Conservation (phyloP, 2,888 invertebrate species). For the Pristionchus japonicus region DNA sequence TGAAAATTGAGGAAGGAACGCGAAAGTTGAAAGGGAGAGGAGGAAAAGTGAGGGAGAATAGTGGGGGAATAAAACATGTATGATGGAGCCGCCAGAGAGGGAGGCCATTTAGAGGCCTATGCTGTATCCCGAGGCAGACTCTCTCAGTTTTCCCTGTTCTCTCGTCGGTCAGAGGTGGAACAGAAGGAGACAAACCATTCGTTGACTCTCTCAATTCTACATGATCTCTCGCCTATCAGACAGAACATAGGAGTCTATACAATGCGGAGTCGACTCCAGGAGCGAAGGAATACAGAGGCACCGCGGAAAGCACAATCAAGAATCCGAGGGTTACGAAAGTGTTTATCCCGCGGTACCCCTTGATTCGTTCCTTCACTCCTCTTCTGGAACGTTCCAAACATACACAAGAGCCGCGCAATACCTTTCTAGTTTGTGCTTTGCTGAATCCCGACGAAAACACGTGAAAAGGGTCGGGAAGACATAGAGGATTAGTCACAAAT, state of each 20-base stretch:
- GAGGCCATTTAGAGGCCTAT: slow-evolving; percentile 18
- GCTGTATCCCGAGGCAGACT: neutral
- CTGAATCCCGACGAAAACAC: neutral
- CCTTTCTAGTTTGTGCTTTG: neutral
- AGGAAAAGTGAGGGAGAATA: neutral
- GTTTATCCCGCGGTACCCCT: neutral
- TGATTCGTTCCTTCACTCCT: neutral
- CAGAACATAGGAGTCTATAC: too few species aligned
- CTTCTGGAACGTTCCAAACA: neutral
- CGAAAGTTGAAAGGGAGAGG: neutral
- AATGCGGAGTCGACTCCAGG: too few species aligned
- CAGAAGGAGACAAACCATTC: neutral
- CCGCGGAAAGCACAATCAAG: too few species aligned
- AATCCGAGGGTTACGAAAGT: neutral
- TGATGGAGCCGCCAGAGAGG: neutral
- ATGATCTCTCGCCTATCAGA: too few species aligned
- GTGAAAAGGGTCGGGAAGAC: neutral
- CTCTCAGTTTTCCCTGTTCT: too few species aligned
- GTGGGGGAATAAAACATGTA: slow-evolving; percentile 15
- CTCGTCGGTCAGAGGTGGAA: too few species aligned
- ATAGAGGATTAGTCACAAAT: neutral
- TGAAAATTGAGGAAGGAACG: neutral
- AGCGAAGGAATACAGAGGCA: too few species aligned
- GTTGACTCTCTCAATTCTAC: too few species aligned
- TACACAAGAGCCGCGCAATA: neutral